Evolutionary conservation across 1,140 invertebrate species (phyloP).

Genomic region (Drosophila ogumai): DNA sequence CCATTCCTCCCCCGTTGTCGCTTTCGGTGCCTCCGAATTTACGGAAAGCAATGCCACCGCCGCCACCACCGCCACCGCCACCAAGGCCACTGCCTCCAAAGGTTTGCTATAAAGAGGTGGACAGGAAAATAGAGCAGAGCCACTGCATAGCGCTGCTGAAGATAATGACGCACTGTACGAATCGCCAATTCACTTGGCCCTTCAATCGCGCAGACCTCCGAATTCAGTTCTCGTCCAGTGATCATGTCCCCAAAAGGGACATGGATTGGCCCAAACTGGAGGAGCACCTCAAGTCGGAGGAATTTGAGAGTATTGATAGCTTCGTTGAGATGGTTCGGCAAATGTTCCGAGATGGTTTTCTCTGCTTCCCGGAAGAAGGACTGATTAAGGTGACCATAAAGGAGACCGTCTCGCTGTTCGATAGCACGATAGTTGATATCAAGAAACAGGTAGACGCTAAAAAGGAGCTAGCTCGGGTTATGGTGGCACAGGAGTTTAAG

Average conservation of each 20-base stretch:
- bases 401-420: neutral
- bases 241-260: neutral
- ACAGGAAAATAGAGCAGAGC: neutral
- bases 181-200: neutral
- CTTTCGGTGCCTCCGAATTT: neutral
- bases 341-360: neutral
- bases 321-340: neutral
- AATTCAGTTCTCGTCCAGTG: neutral
- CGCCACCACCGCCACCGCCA: neutral
- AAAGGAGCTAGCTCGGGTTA: neutral
- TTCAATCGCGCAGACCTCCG: slow-evolving; percentile 5
- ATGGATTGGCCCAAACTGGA: neutral
- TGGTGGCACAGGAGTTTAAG: too few relatives aligned
- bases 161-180: neutral
- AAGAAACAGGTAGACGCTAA: neutral
- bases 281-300: neutral
- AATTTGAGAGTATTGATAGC: neutral
- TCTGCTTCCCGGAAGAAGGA: neutral
- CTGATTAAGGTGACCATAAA: neutral
- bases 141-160: neutral
- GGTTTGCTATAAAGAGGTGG: neutral
- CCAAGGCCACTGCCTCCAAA: neutral
- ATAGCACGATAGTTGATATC: neutral
- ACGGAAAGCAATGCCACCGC: neutral
- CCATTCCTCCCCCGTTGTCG: neutral